These are phyloP conservation scores for Galemys pyrenaicus DNA, from an alignment of 2,113 vertebrate species.

Conservation along the genomic window DNA sequence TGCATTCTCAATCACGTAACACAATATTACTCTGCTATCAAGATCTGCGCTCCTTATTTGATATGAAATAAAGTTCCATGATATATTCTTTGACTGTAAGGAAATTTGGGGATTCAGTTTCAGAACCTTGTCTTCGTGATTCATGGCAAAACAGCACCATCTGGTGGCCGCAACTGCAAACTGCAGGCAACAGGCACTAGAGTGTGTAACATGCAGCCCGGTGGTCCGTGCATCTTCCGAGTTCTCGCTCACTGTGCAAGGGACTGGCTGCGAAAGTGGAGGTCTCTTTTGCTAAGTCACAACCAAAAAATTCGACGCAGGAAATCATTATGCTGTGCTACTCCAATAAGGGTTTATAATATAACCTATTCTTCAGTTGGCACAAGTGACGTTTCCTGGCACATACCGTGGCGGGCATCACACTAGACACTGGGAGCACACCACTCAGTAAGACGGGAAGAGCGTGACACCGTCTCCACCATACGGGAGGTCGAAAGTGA, in stretches of 20 bases:
- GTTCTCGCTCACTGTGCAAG: neutral
- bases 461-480: neutral
- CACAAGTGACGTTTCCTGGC: neutral
- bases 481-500: neutral
- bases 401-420: too few species aligned
- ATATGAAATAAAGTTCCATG: neutral
- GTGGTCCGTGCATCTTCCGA: neutral
- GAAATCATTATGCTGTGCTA: neutral
- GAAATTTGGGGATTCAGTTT: neutral
- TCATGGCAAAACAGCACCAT: conserved; percentile 37
- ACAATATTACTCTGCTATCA: neutral
- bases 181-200: conserved; percentile 28
- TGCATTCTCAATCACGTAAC: neutral
- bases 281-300: neutral
- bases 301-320: neutral
- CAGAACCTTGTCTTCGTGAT: neutral
- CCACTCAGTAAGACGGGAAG: neutral
- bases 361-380: neutral
- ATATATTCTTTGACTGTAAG: neutral
- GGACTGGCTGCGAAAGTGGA: neutral
- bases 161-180: conserved; percentile 25
- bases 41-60: neutral
- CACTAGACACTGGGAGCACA: neutral
- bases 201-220: neutral
- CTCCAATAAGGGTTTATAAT: neutral